phyloP scores from a whole-genome alignment of 2,888 invertebrate genomes.

The Liopterus haemorrhoidalis region DNA sequence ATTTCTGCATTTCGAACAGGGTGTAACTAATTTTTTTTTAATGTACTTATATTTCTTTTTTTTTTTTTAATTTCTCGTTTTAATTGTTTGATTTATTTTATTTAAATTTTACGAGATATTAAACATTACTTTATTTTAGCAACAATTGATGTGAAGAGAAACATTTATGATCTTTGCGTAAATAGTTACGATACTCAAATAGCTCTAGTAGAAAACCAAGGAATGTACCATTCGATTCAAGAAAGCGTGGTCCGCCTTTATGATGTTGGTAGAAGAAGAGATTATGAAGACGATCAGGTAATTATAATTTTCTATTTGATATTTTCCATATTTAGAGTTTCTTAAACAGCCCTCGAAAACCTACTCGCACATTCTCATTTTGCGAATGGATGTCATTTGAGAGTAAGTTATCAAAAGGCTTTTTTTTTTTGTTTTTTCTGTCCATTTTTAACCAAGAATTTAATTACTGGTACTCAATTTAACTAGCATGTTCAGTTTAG shows the following conservation, averaged over 20 bases:
- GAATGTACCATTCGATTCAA: constrained; percentile 74
- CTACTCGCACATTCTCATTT: neutral
- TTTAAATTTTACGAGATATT: constrained; percentile 5
- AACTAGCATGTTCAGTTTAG: too few relatives aligned
- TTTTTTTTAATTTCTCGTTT: neutral
- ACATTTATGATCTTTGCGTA: constrained; percentile 79
- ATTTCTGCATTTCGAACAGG: too few relatives aligned
- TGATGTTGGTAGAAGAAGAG: constrained; percentile 82
- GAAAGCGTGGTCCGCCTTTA: constrained; percentile 88
- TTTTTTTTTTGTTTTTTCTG: constrained; percentile 15
- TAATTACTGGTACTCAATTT: too few relatives aligned
- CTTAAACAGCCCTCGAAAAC: constrained; percentile 5
- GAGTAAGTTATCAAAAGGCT: constrained; percentile 8
- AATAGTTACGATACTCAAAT: constrained; percentile 81
- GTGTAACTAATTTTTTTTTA: too few relatives aligned
- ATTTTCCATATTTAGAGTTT: neutral
- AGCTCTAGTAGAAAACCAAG: constrained; percentile 85
- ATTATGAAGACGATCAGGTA: constrained; percentile 84
- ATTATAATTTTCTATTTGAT: constrained; percentile 35
- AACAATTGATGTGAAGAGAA: constrained; percentile 87
- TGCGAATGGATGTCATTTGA: neutral
- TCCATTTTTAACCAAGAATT: too few relatives aligned
- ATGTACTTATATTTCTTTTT: too few relatives aligned
- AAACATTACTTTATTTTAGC: constrained; percentile 50
- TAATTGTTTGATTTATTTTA: constrained; percentile 15